A percentile compares a stretch with the other conserved stretches of the same genome.
These are phyloP conservation scores for Myotis myotis DNA, from an alignment of 2,797 vertebrate species.

Conservation along the genomic window DNA sequence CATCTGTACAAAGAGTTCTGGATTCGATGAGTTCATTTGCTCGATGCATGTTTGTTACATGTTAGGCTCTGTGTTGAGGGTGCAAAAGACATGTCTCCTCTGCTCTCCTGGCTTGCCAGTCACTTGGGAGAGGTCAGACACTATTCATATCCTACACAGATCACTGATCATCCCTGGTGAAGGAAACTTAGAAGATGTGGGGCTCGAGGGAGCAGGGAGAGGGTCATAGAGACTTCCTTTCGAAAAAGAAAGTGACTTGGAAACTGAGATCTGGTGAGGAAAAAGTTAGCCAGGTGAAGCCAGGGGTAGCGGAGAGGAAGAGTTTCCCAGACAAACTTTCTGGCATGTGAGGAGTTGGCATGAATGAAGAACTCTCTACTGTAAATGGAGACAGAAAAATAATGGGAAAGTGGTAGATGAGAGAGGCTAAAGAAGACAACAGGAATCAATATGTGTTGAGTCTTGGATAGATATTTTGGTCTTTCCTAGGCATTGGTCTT, in stretches of 20 bases:
- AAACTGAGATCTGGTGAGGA: background rate
- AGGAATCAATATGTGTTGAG: background rate
- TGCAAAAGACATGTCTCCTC: background rate
- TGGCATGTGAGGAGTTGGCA: background rate
- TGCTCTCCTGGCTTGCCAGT: background rate
- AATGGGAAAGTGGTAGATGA: background rate
- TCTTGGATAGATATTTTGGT: background rate
- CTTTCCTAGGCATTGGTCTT: conserved; percentile 18
- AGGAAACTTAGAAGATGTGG: background rate
- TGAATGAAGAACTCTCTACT: background rate
- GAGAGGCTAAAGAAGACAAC: background rate
- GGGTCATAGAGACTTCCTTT: background rate
- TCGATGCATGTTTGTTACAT: background rate
- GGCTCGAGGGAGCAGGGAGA: background rate
- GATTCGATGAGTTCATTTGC: background rate
- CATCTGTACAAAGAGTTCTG: background rate
- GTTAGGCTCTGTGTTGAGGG: background rate
- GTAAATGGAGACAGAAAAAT: background rate
- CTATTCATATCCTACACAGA: background rate
- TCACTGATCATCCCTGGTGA: background rate
- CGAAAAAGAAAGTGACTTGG: background rate
- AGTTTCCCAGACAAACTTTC: background rate
- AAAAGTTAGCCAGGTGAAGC: background rate
- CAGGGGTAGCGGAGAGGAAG: background rate
- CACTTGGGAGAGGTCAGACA: background rate